These are phyloP conservation scores for Cerceris ruficornis DNA, from an alignment of 2,888 invertebrate species.

Conservation along the genomic window DNA sequence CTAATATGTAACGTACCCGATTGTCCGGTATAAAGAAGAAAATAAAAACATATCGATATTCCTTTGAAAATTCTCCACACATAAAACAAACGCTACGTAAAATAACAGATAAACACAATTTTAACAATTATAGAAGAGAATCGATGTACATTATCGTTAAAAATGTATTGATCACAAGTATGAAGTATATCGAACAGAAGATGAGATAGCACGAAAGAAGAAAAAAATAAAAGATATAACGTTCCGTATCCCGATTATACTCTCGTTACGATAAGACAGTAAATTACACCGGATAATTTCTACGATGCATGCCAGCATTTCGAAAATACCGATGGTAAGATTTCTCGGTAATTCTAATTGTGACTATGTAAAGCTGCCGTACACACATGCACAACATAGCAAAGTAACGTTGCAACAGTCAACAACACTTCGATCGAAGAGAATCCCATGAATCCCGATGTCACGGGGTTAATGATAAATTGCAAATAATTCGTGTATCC, in stretches of 20 bases:
- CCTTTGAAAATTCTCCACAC: no score
- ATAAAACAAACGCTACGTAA: no score
- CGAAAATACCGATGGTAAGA: conserved; percentile 8
- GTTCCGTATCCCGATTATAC: no score
- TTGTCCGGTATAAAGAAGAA: no score
- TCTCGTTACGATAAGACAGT: background rate
- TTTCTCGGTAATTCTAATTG: conserved; percentile 26
- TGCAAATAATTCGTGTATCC: background rate
- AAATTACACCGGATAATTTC: background rate
- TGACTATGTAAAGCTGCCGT: conserved; percentile 16
- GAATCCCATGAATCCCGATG: background rate
- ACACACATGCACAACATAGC: no score
- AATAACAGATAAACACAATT: no score
- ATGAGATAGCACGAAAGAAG: no score
- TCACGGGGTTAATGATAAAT: background rate
- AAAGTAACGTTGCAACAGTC: no score
- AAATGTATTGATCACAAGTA: background rate
- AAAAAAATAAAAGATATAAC: no score
- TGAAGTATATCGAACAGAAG: no score
- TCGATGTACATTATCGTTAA: background rate
- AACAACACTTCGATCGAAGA: conserved; percentile 28
- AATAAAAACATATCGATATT: no score
- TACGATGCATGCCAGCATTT: background rate
- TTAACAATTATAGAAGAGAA: no score
- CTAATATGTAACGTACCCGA: background rate